A percentile compares a stretch with the other conserved stretches of the same genome.
These are phyloP conservation scores for Julus scanicus DNA, from an alignment of 2,888 invertebrate species.

Conservation along the genomic window DNA sequence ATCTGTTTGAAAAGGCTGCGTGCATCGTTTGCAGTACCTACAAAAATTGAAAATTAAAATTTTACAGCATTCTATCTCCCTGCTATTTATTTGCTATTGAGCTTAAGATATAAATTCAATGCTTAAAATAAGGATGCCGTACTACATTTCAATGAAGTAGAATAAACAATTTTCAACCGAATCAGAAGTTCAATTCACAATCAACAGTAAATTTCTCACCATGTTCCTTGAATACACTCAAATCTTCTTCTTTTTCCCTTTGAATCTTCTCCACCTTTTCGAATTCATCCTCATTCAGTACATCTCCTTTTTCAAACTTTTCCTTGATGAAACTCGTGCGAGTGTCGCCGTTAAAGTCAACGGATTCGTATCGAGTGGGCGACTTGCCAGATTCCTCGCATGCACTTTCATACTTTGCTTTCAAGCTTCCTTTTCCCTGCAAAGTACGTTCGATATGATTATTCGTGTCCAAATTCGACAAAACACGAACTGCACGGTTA, in stretches of 20 bases:
- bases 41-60: conserved; percentile 27
- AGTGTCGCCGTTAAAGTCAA: conserved; percentile 68
- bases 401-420: conserved; percentile 91
- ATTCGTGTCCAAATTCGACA: conserved; percentile 47
- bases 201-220: conserved; percentile 68
- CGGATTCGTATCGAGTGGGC: conserved; percentile 76
- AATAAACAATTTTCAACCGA: no score
- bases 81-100: no score
- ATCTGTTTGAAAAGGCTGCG: conserved; percentile 86
- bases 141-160: no score
- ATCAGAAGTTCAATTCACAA: no score
- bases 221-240: conserved; percentile 79
- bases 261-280: conserved; percentile 70
- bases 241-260: conserved; percentile 74
- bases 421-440: conserved; percentile 88
- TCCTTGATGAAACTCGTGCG: conserved; percentile 60
- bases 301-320: conserved; percentile 73
- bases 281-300: conserved; percentile 60
- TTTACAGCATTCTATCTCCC: not conserved
- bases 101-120: no score
- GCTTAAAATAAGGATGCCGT: no score
- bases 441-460: conserved; percentile 62
- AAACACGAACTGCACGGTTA: not conserved
- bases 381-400: conserved; percentile 67
- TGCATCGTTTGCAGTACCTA: conserved; percentile 88